phyloP scores from a whole-genome alignment of 2,113 vertebrate species.

The Gallinago jamesoni region DNA sequence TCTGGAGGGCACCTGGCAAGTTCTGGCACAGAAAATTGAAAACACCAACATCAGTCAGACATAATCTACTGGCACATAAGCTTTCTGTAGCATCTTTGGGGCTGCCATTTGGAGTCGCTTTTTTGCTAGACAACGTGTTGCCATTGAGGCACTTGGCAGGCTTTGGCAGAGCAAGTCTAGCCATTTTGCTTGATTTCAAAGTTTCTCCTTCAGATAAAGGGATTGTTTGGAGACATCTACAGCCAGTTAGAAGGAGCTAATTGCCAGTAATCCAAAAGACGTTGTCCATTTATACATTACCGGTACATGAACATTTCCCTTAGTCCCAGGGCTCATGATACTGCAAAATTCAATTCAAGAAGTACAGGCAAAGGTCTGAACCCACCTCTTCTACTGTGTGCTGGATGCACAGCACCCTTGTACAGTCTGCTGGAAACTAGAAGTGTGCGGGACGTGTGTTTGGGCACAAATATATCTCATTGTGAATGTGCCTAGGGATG shows the following conservation, averaged over 20 bases:
- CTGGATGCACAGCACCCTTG: neutral
- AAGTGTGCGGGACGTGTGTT: rapidly evolving
- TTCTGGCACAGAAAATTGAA: neutral
- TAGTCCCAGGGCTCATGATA: neutral
- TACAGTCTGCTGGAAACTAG: neutral
- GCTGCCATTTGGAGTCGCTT: neutral
- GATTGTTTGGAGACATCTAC: neutral
- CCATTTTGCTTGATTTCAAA: neutral
- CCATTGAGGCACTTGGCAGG: neutral
- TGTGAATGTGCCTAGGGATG: neutral
- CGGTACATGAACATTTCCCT: neutral
- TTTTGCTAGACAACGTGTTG: neutral
- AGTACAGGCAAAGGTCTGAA: neutral
- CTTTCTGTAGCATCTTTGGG: neutral
- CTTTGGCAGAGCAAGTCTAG: neutral
- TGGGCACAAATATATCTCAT: neutral
- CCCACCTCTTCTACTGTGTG: neutral
- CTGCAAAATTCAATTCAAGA: neutral
- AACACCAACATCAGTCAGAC: neutral
- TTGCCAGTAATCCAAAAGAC: neutral
- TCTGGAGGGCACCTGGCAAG: neutral
- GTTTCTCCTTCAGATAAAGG: neutral
- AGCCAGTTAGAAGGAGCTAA: neutral
- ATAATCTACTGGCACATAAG: neutral
- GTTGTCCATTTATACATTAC: neutral